Base-by-base conservation (phyloP, 2,113 vertebrate genomes). In the Cygnus atratus region DNA sequence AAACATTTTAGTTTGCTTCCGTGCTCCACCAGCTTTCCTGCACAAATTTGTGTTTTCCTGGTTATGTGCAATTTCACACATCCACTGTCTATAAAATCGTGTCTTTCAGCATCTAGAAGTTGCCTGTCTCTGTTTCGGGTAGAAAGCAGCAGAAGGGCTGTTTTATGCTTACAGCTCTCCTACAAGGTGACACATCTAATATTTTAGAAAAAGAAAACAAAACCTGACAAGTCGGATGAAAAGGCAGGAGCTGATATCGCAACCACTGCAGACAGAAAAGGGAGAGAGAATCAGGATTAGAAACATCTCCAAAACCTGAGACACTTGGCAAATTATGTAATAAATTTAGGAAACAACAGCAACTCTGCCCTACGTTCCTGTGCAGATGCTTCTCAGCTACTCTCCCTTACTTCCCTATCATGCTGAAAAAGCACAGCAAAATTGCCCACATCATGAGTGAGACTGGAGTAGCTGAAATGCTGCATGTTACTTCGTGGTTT, bases 21-120 rank as follows among this genome's bases (percentile, higher is more conserved):
- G 1, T 15, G 52, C 61, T 93, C 20, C 70, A 21, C 17, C 70
- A 22, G 26, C 48, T 72, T 72, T 92, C 88, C 88, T 84, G 70
- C 77, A 65, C 39, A 81, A 77, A 78, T 84, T 62, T 26, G 18
- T 77, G 29, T 93, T 93, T 91, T 83, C 59, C 67, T 41, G 16
- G 54, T 77, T 95, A 76, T 41, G 44, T 83, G 71, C 55, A 77
- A 77, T 90, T 94, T 95, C 88, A 91, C 48, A 76, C 1, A 31
- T 59, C 35, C 85, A 72, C 7, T 59, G 70, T 73, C 81, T 80
- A 61, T 13, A 82, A 87, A 90, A 88, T 57, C 58, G 72, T 11
- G 41, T 35, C 81, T 92, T 92, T 95, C 81, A 76, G 70, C 26
- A 72, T 63, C 54, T 78, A 65, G 33, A 88, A 91, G 84, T 68